Evolutionary conservation across 2,888 invertebrate species (phyloP), one percentile per base, ranked within the genome.

Genomic region (Andrena minutula): DNA sequence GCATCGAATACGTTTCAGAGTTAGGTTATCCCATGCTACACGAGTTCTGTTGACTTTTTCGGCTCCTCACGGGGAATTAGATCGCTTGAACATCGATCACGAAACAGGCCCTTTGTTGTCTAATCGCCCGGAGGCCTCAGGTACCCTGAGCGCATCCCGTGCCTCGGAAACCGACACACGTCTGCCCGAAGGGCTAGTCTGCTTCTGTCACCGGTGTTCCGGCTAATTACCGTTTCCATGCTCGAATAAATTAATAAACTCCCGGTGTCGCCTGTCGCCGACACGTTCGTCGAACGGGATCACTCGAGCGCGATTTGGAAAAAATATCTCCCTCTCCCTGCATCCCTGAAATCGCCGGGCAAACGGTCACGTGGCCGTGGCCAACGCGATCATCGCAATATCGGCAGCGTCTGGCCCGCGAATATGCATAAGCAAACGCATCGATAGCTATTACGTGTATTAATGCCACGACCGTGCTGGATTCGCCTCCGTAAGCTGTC

Each of bases 181-280:
- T 87, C 83, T 86, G 90, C 91, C 92, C 90, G 90, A 88, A 88
- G 92, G 92, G 90, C 87, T 89, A 89, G 90, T 88, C 93, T 93
- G 94, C 87, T 91, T 89, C 91, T 93, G 94, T 93, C 94, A 93
- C 91, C 90, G 89, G 90, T 92, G 92, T 92, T 92, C 93, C 83
- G 91, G 91, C 91, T 94, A 93, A 94, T 94, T 93, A 93, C 91
- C 90, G 90, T 92, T 93, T 92, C 91, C 92, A 93, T 92, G 93
- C 93, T 91, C 90, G 93, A 92, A 93, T 93, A 93, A 93, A 93
- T 94, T 93, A 93, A 93, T 92, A 93, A 93, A 93, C 90, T 92
- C 86, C 56, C 86, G 78, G 88, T 75, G 84, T 86, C 83, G 89
- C 84, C 92, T 92, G 92, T 81, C 86, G 82, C 56, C 87, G 90